These are phyloP conservation scores for Adoxophyes honmai DNA, from an alignment of 1,140 invertebrate species.

Conservation along the genomic window DNA sequence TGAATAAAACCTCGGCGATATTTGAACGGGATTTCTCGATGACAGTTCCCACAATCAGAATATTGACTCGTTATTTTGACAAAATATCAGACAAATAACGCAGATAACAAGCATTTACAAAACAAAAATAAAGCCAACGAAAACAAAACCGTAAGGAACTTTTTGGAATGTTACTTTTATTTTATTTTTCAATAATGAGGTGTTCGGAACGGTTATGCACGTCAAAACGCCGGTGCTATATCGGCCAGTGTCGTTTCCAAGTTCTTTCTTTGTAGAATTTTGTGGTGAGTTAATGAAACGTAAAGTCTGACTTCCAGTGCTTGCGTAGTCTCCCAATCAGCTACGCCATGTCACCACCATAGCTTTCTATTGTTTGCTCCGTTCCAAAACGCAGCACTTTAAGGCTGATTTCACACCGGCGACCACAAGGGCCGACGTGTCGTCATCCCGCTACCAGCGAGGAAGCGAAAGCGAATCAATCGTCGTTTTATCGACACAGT, in stretches of 20 bases:
- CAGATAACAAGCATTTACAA: background rate
- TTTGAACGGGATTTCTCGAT: background rate
- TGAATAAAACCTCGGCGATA: background rate
- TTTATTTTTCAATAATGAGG: background rate
- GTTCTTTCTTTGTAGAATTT: no score
- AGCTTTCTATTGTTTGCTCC: slow-evolving; percentile 13
- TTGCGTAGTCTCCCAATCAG: background rate
- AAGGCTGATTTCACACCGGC: slow-evolving; percentile 39
- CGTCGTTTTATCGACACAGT: slow-evolving; percentile 34
- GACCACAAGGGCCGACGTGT: slow-evolving; percentile 55
- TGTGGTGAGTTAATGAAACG: slow-evolving; percentile 20
- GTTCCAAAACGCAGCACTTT: slow-evolving; percentile 31
- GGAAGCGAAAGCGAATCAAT: slow-evolving; percentile 73
- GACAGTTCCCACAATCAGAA: slow-evolving; percentile 2
- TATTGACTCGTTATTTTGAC: background rate
- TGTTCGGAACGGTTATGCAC: background rate
- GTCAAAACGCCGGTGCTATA: background rate
- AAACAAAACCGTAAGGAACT: background rate
- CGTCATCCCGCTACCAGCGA: slow-evolving; percentile 47
- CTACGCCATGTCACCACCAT: background rate
- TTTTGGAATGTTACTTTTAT: background rate
- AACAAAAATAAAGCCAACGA: background rate
- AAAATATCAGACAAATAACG: slow-evolving; percentile 2
- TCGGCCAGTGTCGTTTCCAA: slow-evolving; percentile 11
- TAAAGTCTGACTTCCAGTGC: slow-evolving; percentile 9